Conservation (phyloP, 2,113 vertebrate genomes). For the Corydoras maculifer region DNA sequence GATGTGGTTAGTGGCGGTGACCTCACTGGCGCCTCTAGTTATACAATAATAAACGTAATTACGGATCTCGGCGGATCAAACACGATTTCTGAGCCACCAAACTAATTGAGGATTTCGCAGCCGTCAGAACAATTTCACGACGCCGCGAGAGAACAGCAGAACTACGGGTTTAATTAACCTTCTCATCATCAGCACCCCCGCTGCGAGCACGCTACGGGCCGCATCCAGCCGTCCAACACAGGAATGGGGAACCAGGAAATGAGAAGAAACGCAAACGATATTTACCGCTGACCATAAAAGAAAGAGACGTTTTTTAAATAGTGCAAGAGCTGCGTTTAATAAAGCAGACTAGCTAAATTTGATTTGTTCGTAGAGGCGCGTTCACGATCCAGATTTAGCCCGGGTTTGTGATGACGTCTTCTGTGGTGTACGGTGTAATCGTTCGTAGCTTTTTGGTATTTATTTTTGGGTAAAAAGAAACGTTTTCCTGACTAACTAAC, state of each 20-base stretch:
- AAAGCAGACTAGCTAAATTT: no score
- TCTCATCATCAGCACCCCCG: neutral
- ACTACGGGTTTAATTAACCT: constrained; percentile 18
- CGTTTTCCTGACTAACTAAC: no score
- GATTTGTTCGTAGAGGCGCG: no score
- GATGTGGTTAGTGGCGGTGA: neutral
- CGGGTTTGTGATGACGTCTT: no score
- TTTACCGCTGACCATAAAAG: no score
- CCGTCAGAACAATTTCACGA: constrained; percentile 21
- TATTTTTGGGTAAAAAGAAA: no score
- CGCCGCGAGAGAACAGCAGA: neutral
- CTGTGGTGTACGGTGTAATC: no score
- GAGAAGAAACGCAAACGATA: neutral
- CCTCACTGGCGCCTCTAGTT: neutral
- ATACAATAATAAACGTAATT: constrained; percentile 20
- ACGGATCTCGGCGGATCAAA: constrained; percentile 10
- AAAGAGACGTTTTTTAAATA: no score
- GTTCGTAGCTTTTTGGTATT: no score
- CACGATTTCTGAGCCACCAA: neutral
- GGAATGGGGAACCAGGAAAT: no score
- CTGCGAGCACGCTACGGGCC: constrained; percentile 1
- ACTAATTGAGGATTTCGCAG: constrained; percentile 16
- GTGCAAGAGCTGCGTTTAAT: no score
- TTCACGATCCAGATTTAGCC: no score
- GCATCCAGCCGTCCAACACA: neutral